A percentile compares a stretch with the other conserved stretches of the same genome.
phyloP scores from a whole-genome alignment of 2,113 vertebrate species.

The Rafetus swinhoei region DNA sequence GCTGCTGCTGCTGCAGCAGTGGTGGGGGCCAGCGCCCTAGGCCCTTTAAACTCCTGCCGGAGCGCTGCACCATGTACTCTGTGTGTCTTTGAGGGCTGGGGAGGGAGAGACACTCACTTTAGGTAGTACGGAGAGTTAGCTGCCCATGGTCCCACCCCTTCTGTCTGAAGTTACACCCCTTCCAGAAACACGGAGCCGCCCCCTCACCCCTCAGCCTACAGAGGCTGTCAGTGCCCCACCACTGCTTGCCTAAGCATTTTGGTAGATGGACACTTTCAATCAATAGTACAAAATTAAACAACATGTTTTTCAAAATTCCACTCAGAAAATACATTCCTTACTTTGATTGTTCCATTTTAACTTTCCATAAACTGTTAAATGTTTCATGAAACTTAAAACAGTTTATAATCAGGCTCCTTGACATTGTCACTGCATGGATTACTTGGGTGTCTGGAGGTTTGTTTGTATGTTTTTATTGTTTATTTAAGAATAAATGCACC shows the following conservation, averaged over 20 bases:
- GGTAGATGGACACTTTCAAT: accelerated
- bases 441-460: neutral
- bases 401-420: accelerated
- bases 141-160: no score
- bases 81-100: no score
- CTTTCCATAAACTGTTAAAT: neutral
- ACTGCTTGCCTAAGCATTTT: accelerated
- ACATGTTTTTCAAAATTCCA: accelerated
- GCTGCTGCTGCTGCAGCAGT: no score
- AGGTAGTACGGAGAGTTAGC: no score
- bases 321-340: neutral
- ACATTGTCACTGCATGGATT: accelerated
- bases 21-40: no score
- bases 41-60: no score
- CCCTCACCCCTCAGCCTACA: no score
- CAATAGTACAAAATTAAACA: accelerated
- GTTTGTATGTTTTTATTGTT: neutral
- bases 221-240: neutral
- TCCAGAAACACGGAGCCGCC: no score
- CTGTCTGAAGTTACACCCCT: no score
- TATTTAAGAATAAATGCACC: neutral
- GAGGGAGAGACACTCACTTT: no score
- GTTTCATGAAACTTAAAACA: neutral
- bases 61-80: no score
- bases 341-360: neutral